These are phyloP conservation scores for Myodes glareolus DNA, from an alignment of 2,113 vertebrate species.

Conservation along the genomic window DNA sequence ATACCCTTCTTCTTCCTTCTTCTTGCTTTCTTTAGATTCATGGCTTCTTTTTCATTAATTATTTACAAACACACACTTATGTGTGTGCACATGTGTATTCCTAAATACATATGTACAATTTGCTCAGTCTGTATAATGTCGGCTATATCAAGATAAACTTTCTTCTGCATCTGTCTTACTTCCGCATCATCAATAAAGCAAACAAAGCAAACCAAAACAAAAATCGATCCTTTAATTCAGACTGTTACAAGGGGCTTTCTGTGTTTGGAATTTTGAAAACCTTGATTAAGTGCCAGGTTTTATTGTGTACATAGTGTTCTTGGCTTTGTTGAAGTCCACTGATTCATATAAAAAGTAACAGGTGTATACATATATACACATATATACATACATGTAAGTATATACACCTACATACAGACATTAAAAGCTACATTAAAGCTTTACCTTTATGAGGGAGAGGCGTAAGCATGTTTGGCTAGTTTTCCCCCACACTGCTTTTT, in stretches of 20 bases:
- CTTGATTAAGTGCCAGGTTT: neutral
- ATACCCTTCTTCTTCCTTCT: neutral
- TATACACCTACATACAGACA: neutral
- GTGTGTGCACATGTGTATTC: neutral
- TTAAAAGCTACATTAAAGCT: neutral
- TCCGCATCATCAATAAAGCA: neutral
- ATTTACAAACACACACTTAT: no score
- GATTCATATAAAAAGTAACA: neutral
- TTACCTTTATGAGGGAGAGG: constrained; percentile 1
- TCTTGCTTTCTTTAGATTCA: neutral
- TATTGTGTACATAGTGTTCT: neutral
- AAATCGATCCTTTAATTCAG: no score
- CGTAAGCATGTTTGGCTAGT: neutral
- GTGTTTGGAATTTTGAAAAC: neutral
- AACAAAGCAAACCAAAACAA: neutral
- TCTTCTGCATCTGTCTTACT: neutral
- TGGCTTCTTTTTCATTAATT: neutral
- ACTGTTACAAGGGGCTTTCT: neutral
- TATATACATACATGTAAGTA: neutral
- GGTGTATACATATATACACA: neutral
- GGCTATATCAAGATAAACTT: neutral
- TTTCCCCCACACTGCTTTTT: neutral
- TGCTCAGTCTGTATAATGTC: neutral
- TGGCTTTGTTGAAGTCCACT: neutral
- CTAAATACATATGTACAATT: neutral